A percentile compares a stretch with the other conserved stretches of the same genome.
Conservation (phyloP, 1,140 invertebrate species). For the Orussus abietinus region DNA sequence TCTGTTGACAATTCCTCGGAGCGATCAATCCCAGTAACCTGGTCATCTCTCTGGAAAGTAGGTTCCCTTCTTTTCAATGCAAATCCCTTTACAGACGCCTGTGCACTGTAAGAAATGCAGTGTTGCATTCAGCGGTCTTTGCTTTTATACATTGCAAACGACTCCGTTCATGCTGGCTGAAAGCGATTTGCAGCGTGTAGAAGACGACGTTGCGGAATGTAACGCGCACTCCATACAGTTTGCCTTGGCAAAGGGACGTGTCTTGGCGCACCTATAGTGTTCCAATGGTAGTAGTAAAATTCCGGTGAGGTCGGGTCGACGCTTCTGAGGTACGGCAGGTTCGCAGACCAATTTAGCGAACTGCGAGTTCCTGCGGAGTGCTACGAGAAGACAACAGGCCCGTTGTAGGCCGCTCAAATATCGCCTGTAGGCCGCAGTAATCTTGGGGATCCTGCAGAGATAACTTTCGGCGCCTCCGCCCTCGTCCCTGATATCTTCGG, state of each 20-base stretch:
- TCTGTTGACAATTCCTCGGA: constrained; percentile 45
- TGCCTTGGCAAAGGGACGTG: no score
- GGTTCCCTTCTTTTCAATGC: no score
- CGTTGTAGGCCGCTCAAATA: constrained; percentile 78
- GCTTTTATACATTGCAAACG: no score
- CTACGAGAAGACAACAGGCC: constrained; percentile 74
- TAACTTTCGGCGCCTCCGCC: constrained; percentile 72
- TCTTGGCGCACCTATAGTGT: constrained; percentile 65
- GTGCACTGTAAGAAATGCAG: no score
- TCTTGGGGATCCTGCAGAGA: constrained; percentile 65
- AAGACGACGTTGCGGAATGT: no score
- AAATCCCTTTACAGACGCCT: no score
- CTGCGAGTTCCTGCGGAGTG: constrained; percentile 56
- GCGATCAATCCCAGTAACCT: constrained; percentile 44
- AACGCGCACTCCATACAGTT: no score
- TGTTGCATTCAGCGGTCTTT: no score
- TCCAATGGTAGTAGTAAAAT: constrained; percentile 76
- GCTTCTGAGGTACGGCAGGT: constrained; percentile 67
- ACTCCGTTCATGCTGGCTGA: no score
- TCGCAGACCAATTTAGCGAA: constrained; percentile 72
- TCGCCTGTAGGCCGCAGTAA: constrained; percentile 71
- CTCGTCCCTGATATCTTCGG: constrained; percentile 75
- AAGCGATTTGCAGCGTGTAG: no score
- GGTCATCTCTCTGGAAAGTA: constrained; percentile 46
- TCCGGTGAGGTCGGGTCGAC: constrained; percentile 76